These are phyloP conservation scores for Arrhamphus sclerolepis DNA, from an alignment of 2,797 vertebrate genomes.

Conservation along the genomic window DNA sequence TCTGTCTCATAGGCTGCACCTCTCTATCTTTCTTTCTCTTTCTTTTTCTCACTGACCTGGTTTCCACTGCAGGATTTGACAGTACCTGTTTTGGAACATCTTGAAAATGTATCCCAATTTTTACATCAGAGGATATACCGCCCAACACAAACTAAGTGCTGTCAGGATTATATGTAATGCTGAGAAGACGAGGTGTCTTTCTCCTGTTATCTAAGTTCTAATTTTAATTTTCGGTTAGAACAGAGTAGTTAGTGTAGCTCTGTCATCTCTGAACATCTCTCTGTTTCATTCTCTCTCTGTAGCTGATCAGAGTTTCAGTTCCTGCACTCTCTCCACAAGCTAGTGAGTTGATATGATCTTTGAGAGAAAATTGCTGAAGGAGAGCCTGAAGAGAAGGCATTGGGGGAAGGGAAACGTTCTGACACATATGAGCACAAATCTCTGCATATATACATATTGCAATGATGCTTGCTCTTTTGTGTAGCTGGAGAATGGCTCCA, in stretches of 20 bases:
- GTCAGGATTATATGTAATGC: neutral
- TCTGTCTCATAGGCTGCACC: slow-evolving; percentile 64
- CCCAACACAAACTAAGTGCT: neutral
- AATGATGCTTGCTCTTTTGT: slow-evolving; percentile 31
- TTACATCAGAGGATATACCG: neutral
- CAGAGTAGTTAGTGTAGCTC: slow-evolving; percentile 14
- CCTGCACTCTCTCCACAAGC: slow-evolving; percentile 46
- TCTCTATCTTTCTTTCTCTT: slow-evolving; percentile 55
- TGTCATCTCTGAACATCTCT: slow-evolving; percentile 19
- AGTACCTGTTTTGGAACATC: slow-evolving; percentile 49
- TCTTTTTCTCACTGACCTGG: slow-evolving; percentile 60
- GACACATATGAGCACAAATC: slow-evolving; percentile 43
- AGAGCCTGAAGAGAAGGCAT: slow-evolving; percentile 44
- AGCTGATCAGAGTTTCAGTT: slow-evolving; percentile 56
- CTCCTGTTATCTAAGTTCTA: slow-evolving; percentile 19
- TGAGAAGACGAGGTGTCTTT: slow-evolving; percentile 18
- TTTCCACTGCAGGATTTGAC: slow-evolving; percentile 53
- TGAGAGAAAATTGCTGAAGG: slow-evolving; percentile 59
- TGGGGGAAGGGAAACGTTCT: slow-evolving; percentile 55
- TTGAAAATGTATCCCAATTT: slow-evolving; percentile 26
- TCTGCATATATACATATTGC: slow-evolving; percentile 43
- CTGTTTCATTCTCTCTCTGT: slow-evolving; percentile 36
- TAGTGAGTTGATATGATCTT: slow-evolving; percentile 66
- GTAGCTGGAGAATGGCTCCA: slow-evolving; percentile 9
- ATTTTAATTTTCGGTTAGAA: slow-evolving; percentile 27